Evolutionary conservation across 1,140 invertebrate species (phyloP), one percentile per base, ranked within the genome.

Genomic region (Steinernema feltiae): DNA sequence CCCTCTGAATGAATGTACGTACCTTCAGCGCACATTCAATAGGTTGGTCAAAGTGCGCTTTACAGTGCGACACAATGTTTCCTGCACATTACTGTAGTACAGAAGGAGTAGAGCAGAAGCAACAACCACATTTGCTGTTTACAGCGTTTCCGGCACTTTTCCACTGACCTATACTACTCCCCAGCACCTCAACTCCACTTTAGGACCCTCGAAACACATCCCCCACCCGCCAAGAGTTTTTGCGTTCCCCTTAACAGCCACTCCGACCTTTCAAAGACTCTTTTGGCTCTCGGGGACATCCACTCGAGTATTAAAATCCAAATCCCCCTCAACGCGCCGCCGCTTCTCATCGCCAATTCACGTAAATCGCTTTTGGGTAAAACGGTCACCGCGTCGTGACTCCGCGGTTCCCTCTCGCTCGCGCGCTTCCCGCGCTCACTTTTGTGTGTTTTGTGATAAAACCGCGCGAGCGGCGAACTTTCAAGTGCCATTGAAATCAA

Each of bases 381-480:
- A 27, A 27, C 53, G 53, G 24, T 63, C 53, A 3, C 12, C 24
- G 2, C 53, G 53, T 27, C 53, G 53, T 63, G 53, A 63, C 53
- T 15, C 24, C n/a, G n/a, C n/a, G n/a, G n/a, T n/a, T 63, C 53
- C 53, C 53, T 46, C 41, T n/a, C 41, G 41, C 41, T 7, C n/a
- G 7, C 41, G 41, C 41, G 7, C 41, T 7, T n/a, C n/a, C 41
- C 7, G 7, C 7, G 41, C 41, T 27, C 53, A 63, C 53, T 63
- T 63, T 63, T 63, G 53, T 63, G 53, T 63, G 53, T 63, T 63
- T 63, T 63, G 53, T 63, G 53, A 63, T 63, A 63, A 63, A 63
- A 46, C 41, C 41, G 41, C 41, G 41, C 53, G 53, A 12, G 7
- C 53, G 53, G 53, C 53, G 53, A 63, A 63, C 53, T 63, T 63